phyloP scores from a whole-genome alignment of 2,113 vertebrate species.

The Colaptes auratus region DNA sequence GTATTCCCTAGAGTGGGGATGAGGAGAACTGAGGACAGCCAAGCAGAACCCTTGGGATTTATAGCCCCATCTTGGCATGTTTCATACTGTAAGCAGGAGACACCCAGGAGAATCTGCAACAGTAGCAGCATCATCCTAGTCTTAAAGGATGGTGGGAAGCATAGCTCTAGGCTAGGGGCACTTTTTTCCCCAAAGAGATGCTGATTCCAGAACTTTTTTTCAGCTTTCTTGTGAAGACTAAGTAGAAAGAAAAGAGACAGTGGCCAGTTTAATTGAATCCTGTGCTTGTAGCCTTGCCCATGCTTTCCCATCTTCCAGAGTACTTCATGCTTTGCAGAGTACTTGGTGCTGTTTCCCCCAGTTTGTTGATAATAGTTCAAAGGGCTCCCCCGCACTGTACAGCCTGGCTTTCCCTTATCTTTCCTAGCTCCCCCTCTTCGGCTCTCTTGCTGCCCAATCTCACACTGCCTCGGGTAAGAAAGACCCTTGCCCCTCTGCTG shows the following conservation, averaged over 20 bases:
- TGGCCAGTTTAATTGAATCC: neutral
- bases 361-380: fast-evolving
- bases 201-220: neutral
- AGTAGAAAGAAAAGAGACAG: neutral
- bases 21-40: conserved; percentile 24
- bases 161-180: neutral
- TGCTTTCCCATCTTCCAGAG: neutral
- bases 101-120: neutral
- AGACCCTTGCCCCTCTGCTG: neutral
- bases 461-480: fast-evolving
- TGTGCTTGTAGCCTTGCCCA: neutral
- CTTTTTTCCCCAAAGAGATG: neutral
- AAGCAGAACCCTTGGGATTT: conserved; percentile 28
- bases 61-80: neutral
- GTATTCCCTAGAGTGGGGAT: neutral
- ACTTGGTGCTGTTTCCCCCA: neutral
- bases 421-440: neutral
- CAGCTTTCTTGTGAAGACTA: neutral
- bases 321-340: neutral
- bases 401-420: neutral
- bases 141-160: neutral
- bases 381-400: neutral
- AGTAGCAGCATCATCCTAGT: neutral
- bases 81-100: neutral
- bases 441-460: neutral